Conservation (phyloP, 2,888 invertebrate genomes). For the Drosophila nr. fundita region DNA sequence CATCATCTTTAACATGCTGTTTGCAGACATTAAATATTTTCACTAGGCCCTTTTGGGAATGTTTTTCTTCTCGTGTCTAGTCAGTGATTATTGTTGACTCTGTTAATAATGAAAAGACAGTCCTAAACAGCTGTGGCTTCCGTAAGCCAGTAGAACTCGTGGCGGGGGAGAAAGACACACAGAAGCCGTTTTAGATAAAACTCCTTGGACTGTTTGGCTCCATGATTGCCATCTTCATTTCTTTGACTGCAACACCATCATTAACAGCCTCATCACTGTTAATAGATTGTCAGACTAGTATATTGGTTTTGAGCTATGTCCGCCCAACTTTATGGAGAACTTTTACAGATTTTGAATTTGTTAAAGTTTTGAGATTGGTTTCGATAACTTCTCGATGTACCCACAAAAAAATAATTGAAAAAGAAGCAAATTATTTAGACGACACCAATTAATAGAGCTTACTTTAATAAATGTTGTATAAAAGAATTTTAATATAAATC, state of each 20-base stretch:
- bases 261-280: background rate
- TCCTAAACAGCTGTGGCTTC: constrained; percentile 69
- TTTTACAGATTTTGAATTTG: too few species aligned
- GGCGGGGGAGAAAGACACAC: background rate
- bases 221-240: background rate
- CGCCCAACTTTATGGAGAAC: background rate
- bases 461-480: too few species aligned
- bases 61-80: constrained; percentile 64
- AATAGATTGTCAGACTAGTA: background rate
- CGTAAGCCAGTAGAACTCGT: background rate
- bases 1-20: constrained; percentile 53
- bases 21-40: constrained; percentile 80
- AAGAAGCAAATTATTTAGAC: too few species aligned
- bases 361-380: background rate
- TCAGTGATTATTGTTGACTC: constrained; percentile 76
- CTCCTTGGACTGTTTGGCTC: constrained; percentile 25
- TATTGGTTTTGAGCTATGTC: background rate
- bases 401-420: too few species aligned
- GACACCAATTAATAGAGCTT: too few species aligned
- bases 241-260: background rate
- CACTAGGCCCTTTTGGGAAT: constrained; percentile 66
- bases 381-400: background rate
- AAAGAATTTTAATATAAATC: too few species aligned
- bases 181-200: background rate
- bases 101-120: constrained; percentile 75